These are phyloP conservation scores for Catagonus wagneri DNA, from an alignment of 2,113 vertebrate genomes.

Conservation along the genomic window DNA sequence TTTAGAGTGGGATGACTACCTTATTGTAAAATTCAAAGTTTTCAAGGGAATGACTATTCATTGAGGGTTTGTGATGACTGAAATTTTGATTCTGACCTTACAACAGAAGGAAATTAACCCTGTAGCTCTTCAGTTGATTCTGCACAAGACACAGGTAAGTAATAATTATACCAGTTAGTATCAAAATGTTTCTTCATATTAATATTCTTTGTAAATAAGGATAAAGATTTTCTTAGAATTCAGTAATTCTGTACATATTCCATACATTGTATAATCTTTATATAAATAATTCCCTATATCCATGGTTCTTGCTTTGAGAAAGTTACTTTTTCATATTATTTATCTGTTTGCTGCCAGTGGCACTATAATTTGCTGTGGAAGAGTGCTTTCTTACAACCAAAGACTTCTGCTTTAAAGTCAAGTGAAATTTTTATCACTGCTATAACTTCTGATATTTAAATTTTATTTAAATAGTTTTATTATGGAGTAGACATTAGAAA, in stretches of 20 bases:
- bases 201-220: conserved; percentile 69
- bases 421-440: conserved; percentile 76
- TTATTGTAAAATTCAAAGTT: conserved; percentile 68
- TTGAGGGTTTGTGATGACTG: conserved; percentile 7
- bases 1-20: conserved; percentile 35
- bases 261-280: conserved; percentile 58
- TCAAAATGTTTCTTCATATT: conserved; percentile 59
- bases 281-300: conserved; percentile 68
- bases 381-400: conserved; percentile 68
- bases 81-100: conserved; percentile 55
- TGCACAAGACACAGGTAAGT: conserved; percentile 50
- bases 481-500: conserved; percentile 56
- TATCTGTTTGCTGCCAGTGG: conserved; percentile 68
- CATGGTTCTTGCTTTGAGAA: conserved; percentile 64
- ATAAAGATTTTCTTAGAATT: conserved; percentile 60
- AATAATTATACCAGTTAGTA: conserved; percentile 53
- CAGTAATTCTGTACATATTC: conserved; percentile 60
- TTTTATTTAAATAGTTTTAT: conserved; percentile 67
- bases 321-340: conserved; percentile 66
- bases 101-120: conserved; percentile 36
- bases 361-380: conserved; percentile 67
- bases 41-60: conserved; percentile 51
- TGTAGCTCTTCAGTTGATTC: not conserved
- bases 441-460: conserved; percentile 73
- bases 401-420: conserved; percentile 70